Evolutionary conservation across 2,888 invertebrate species (phyloP), one percentile per base, ranked within the genome.

Genomic region (Xylota sylvarum): DNA sequence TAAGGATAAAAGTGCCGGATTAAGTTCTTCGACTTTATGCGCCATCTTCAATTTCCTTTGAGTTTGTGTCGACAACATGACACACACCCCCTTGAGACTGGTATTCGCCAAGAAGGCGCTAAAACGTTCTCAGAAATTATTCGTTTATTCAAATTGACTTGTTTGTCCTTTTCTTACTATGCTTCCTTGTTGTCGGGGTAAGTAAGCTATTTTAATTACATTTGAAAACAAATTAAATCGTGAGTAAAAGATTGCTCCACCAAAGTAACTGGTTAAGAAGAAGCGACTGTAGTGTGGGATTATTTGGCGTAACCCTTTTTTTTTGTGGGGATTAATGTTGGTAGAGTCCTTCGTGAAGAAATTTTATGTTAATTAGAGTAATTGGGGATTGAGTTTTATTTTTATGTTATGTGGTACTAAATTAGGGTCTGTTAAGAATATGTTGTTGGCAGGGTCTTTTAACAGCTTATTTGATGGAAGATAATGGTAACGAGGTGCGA

Each of bases 141-240:
- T 73, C 58, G 50, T 67, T 80, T 73, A 79, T 80, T 84, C 30
- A 80, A 79, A 84, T 40, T 67, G 55, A 43, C 76, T 30, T 12
- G 58, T 30, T 65, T 14, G 7, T 50, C 12, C 35, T 78, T 55
- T 62, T 43, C 1, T 37, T 32, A 23, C 23, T 23, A 23, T 48
- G 37, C 7, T 35, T 43, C 32, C 32, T 46, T 27, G 67, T 50
- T 5, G 30, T 23, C 23, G 65, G 40, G 62, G 17, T 40, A n/a
- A 17, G 27, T 32, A 50, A 5, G n/a, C n/a, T 67, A 30, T 19
- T 37, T 52, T 83, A 74, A 74, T 78, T 84, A 73, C 40, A 52
- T 70, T 85, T 52, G 43, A 76, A 85, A 80, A 85, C 64, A 76
- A 76, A 85, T 80, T 85, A 70, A 76, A 64, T 30, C 37, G 9